These are phyloP conservation scores for Grallaria varia DNA, from an alignment of 2,113 vertebrate species.

Conservation along the genomic window DNA sequence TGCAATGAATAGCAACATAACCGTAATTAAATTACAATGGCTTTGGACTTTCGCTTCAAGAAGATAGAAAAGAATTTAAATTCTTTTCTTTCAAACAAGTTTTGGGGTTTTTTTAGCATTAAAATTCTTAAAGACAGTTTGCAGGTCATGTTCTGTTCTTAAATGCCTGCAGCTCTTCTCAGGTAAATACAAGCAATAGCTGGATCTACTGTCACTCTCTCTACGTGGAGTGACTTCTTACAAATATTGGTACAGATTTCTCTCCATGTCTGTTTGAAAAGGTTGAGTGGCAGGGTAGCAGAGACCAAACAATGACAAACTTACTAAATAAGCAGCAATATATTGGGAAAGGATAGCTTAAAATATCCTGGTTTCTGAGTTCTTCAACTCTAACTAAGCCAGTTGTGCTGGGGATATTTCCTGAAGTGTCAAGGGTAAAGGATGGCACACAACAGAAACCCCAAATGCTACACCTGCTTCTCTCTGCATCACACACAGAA, in stretches of 20 bases:
- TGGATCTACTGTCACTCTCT: neutral
- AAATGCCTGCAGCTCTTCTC: neutral
- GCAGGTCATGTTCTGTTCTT: neutral
- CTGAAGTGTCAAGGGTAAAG: neutral
- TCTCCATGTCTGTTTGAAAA: neutral
- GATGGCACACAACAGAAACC: neutral
- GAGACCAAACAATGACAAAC: neutral
- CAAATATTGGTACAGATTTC: neutral
- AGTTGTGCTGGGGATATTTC: neutral
- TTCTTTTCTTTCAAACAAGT: neutral
- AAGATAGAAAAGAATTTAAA: neutral
- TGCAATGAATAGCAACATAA: neutral
- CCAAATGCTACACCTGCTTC: neutral
- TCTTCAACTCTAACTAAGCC: neutral
- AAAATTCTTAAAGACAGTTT: neutral
- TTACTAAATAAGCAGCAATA: neutral
- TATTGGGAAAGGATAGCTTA: neutral
- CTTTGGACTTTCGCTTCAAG: neutral
- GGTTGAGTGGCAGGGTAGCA: neutral
- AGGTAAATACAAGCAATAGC: neutral
- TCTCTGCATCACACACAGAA: neutral
- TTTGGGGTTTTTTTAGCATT: neutral
- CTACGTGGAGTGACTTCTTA: fast-evolving
- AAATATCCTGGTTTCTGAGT: neutral
- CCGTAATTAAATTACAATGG: neutral